Base-by-base conservation (phyloP, 2,888 invertebrate species). In the Troglohyphantes excavatus region DNA sequence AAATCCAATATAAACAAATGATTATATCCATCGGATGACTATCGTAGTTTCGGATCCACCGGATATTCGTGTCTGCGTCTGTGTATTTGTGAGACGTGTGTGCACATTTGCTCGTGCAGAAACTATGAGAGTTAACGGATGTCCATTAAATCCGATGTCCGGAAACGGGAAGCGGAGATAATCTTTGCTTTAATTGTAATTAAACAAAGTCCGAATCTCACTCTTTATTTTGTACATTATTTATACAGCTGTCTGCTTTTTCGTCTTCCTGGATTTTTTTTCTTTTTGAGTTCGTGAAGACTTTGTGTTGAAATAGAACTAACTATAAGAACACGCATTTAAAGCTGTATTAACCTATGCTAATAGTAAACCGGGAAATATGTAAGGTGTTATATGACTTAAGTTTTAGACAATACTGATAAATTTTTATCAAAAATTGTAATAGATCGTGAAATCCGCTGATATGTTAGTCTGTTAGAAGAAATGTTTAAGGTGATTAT, bases 81-180 rank as follows among this genome's bases (percentile, higher is more conserved):
- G 59, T 75, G 75, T 75, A 29, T 61, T n/a, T 21, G 11, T 61
- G 59, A 19, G 27, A 29, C 21, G 33, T 29, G 61, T 61, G 61
- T 19, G 53, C 75, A 33, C 53, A 1, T 7, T 53, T 53, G 39
- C 17, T n/a, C 53, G 53, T 13, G n/a, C n/a, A 53, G 13, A 75
- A 75, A n/a, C 53, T 17, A 43, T 53, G n/a, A 27, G 21, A 13
- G 39, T 26, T 75, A 75, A 75, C 61, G 75, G 59, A 75, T 21
- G 29, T 26, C 59, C 53, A 75, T 75, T 75, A 75, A 75, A 75
- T 75, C 75, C 33, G 59, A 27, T 13, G 59, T 61, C 75, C 75
- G 75, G 59, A 75, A 61, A 75, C 53, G 59, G 53, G 19, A 33
- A 75, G 26, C 75, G 75, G 59, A 75, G 72, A 72, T 39, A 39